Evolutionary conservation across 92 coral and sea anemone genomes (phyloP).

Genomic region (Porites divaricata): DNA sequence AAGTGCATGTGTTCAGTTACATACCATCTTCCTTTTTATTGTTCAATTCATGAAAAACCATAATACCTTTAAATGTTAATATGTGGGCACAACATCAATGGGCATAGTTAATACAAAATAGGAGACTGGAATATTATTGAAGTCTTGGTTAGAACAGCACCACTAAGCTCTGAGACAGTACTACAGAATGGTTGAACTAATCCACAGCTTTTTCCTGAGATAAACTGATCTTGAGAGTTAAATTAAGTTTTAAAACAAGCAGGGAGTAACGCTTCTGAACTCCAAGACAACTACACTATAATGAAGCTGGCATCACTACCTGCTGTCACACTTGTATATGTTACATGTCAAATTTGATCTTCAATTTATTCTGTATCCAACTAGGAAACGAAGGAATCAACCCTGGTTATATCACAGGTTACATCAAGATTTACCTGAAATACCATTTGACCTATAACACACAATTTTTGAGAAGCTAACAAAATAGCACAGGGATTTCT

Average conservation of each 20-base stretch:
- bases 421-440: no score
- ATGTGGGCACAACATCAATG: slow-evolving; percentile 1
- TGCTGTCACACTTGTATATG: no score
- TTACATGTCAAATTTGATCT: no score
- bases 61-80: background rate
- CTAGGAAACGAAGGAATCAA: no score
- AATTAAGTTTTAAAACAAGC: background rate
- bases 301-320: no score
- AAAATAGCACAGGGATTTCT: background rate
- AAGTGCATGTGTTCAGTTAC: no score
- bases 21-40: slow-evolving; percentile 2
- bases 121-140: background rate
- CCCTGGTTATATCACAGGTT: no score
- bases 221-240: slow-evolving; percentile 2
- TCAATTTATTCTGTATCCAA: no score
- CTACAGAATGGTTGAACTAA: slow-evolving; percentile 1
- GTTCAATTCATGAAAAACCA: background rate
- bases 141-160: slow-evolving; percentile 1
- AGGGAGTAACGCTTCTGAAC: slow-evolving; percentile 2
- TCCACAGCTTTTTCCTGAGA: background rate
- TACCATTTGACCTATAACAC: background rate
- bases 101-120: slow-evolving; percentile 3
- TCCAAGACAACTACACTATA: background rate
- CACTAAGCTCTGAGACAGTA: slow-evolving; percentile 1
- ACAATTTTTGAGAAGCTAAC: background rate